A percentile compares a stretch with the other conserved stretches of the same genome.
These are phyloP conservation scores for Platyrinchus mystaceus DNA, from an alignment of 2,797 vertebrate genomes.

Conservation along the genomic window DNA sequence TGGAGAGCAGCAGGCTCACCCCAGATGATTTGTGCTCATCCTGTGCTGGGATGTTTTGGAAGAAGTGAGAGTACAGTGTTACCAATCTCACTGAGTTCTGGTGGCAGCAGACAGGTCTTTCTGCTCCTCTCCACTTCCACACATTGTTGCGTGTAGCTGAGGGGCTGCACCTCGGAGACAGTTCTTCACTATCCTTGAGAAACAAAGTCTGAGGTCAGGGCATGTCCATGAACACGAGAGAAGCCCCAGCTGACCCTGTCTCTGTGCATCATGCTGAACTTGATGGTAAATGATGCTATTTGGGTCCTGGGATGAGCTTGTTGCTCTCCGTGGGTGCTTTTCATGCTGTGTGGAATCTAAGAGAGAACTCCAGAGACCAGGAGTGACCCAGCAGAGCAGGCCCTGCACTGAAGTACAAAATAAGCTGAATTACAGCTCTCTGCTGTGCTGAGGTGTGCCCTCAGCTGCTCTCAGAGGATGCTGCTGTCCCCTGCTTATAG, in stretches of 20 bases:
- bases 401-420: background rate
- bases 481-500: background rate
- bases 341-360: background rate
- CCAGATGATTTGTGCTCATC: background rate
- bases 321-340: background rate
- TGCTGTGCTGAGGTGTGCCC: too few relatives aligned
- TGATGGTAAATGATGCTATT: background rate
- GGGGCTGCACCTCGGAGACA: background rate
- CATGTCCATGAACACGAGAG: background rate
- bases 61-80: background rate
- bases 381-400: background rate
- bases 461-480: background rate
- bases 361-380: background rate
- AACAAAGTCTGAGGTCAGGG: background rate
- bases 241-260: background rate
- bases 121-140: background rate
- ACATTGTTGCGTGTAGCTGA: background rate
- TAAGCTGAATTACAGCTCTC: fast-evolving
- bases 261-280: background rate
- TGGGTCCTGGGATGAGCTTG: background rate
- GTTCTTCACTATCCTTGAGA: background rate
- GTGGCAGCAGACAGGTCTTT: background rate
- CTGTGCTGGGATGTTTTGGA: background rate
- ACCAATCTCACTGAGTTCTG: background rate
- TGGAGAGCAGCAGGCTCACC: background rate